Evolutionary conservation across 2,113 vertebrate genomes (phyloP).

Genomic region (Malurus cyaneus): DNA sequence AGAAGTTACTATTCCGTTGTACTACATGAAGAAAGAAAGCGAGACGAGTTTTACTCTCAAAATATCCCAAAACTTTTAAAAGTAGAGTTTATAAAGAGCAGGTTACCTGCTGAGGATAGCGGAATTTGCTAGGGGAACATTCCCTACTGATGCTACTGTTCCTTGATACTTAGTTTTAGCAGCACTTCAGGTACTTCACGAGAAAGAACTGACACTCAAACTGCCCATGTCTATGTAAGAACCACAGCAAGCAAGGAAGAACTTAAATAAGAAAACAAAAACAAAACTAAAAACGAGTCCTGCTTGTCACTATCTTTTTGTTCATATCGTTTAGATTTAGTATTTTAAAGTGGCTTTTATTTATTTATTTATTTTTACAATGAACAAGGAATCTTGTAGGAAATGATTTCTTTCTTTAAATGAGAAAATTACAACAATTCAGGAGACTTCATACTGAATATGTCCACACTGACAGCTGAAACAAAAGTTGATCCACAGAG

Average conservation of each 20-base stretch:
- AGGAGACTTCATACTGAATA: not conserved
- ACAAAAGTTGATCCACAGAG: not conserved
- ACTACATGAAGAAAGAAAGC: not conserved
- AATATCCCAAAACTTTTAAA: not conserved
- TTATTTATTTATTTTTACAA: not conserved
- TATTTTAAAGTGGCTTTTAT: not conserved
- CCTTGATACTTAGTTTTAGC: not conserved
- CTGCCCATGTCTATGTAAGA: rapidly evolving
- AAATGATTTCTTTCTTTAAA: not conserved
- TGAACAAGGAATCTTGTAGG: not conserved
- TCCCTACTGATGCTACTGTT: not conserved
- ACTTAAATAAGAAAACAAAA: not conserved
- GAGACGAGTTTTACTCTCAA: not conserved
- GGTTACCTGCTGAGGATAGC: not conserved
- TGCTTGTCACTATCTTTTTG: not conserved
- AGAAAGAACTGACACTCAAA: not conserved
- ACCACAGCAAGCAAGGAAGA: not conserved
- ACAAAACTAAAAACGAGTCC: not conserved
- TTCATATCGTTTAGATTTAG: not conserved
- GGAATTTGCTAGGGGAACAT: not conserved
- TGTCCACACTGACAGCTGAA: not conserved
- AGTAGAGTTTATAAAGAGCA: not conserved
- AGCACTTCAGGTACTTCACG: not conserved
- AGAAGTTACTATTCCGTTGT: not conserved
- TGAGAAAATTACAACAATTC: not conserved